These are phyloP conservation scores for Solenopsis fugax DNA, from an alignment of 1,140 invertebrate genomes.

Conservation along the genomic window DNA sequence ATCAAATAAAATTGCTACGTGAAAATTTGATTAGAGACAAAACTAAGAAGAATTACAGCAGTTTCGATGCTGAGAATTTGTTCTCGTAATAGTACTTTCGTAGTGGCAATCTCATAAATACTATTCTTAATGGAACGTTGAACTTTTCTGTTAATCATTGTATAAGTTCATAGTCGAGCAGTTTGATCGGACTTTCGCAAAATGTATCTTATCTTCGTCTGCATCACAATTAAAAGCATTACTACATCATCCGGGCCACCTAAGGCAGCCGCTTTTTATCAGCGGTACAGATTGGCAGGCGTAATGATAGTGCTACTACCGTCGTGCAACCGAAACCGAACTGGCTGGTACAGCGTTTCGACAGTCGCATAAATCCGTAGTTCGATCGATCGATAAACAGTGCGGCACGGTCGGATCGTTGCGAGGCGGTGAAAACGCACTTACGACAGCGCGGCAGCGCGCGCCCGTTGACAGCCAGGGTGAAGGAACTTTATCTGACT, in stretches of 20 bases:
- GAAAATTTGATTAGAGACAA: background rate
- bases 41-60: background rate
- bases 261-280: slow-evolving; percentile 27
- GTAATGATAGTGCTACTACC: slow-evolving; percentile 28
- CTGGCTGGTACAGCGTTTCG: slow-evolving; percentile 47
- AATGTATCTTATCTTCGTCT: slow-evolving; percentile 14
- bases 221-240: slow-evolving; percentile 31
- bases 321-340: slow-evolving; percentile 19
- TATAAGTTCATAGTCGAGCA: background rate
- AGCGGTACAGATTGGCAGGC: slow-evolving; percentile 25
- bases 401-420: slow-evolving; percentile 13
- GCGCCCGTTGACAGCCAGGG: slow-evolving; percentile 30
- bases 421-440: slow-evolving; percentile 65
- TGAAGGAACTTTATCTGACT: slow-evolving; percentile 70
- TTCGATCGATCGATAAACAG: slow-evolving; percentile 67
- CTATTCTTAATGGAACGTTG: background rate
- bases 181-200: slow-evolving; percentile 9
- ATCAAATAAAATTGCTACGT: background rate
- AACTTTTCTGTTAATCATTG: background rate
- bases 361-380: slow-evolving; percentile 62
- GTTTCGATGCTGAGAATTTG: background rate
- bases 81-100: background rate
- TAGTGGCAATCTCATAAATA: background rate
- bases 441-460: slow-evolving; percentile 51
- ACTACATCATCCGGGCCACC: slow-evolving; percentile 26